Conservation (phyloP, 2,888 invertebrate species). For the Clusia tigrina region DNA sequence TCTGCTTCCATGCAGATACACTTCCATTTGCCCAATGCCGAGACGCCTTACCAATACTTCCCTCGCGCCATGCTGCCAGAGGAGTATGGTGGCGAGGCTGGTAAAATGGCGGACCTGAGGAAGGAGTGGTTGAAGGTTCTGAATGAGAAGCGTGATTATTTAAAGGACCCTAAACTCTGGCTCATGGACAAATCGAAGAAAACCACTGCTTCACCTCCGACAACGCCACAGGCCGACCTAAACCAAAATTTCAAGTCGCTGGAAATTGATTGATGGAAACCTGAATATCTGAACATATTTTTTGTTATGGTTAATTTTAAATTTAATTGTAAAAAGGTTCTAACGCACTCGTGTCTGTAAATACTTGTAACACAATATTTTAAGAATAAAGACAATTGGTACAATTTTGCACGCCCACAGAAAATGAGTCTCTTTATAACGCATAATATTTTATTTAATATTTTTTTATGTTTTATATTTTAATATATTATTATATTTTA, state of each 20-base stretch:
- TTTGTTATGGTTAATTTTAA: background rate
- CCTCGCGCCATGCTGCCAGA: conserved; percentile 72
- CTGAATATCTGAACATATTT: conserved; percentile 9
- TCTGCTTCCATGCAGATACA: conserved; percentile 67
- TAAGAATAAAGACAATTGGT: background rate
- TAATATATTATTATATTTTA: too few species aligned
- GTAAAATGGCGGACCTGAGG: conserved; percentile 70
- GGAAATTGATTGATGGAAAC: conserved; percentile 52
- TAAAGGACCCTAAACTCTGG: conserved; percentile 66
- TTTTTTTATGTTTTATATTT: too few species aligned
- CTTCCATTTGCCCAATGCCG: conserved; percentile 74
- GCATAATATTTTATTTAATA: background rate
- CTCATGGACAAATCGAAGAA: conserved; percentile 65
- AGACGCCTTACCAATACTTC: conserved; percentile 71
- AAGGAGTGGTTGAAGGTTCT: conserved; percentile 70
- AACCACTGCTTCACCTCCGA: conserved; percentile 6
- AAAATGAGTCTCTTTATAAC: background rate
- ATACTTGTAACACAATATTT: background rate
- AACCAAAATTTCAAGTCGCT: conserved; percentile 41
- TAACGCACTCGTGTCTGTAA: background rate
- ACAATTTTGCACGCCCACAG: too few species aligned
- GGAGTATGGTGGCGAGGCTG: conserved; percentile 75
- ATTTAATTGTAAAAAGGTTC: background rate
- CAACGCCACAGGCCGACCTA: background rate
- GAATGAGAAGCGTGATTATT: conserved; percentile 70